These are phyloP conservation scores for Gobiocypris rarus DNA, from an alignment of 2,113 vertebrate genomes.

Conservation along the genomic window DNA sequence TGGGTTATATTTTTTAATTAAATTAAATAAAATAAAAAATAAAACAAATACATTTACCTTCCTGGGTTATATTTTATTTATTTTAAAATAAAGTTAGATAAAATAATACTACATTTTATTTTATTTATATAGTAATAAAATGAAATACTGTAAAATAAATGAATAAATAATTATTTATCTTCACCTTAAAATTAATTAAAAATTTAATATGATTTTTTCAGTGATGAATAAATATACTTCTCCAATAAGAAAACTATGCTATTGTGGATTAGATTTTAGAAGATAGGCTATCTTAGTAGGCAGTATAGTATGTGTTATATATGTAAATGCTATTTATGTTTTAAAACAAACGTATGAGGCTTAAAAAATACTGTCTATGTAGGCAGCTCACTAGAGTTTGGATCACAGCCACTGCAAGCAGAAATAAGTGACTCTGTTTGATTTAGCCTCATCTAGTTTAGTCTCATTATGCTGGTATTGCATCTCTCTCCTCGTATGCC, in stretches of 20 bases:
- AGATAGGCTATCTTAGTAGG: neutral
- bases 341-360: neutral
- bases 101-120: neutral
- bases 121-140: neutral
- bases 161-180: neutral
- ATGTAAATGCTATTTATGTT: neutral
- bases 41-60: too few relatives aligned
- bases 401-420: neutral
- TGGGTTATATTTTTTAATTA: neutral
- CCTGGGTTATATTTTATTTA: too few relatives aligned
- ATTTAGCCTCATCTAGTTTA: conserved; percentile 28
- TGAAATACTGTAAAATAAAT: neutral
- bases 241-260: neutral
- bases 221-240: neutral
- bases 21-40: too few relatives aligned
- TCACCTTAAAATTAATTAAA: neutral
- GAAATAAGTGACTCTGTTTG: neutral
- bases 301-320: neutral
- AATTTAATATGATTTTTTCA: neutral
- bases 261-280: neutral
- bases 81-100: too few relatives aligned
- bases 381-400: neutral
- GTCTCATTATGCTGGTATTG: neutral
- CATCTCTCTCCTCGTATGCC: neutral
- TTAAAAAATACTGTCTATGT: neutral